These are phyloP conservation scores for Spheniscus mendiculus DNA, from an alignment of 2,113 vertebrate species.

Conservation along the genomic window DNA sequence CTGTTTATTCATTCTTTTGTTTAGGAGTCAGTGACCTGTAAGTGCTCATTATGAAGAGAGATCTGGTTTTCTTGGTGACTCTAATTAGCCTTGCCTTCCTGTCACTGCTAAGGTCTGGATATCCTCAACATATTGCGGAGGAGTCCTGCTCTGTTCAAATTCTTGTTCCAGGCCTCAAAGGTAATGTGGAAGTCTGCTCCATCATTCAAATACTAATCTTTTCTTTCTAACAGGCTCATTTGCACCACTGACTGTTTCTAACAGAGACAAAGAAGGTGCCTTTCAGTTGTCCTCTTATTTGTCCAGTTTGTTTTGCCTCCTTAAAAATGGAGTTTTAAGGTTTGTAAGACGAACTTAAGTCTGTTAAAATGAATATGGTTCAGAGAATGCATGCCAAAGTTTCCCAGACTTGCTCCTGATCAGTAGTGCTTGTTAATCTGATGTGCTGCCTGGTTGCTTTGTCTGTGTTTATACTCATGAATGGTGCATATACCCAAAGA, in stretches of 20 bases:
- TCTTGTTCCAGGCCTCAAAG: constrained; percentile 97
- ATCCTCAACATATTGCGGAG: constrained; percentile 84
- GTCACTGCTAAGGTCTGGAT: constrained; percentile 73
- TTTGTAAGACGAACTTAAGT: neutral
- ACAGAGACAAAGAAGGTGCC: neutral
- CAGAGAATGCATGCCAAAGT: neutral
- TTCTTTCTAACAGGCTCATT: neutral
- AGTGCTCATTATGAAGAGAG: constrained; percentile 81
- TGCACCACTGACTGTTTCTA: neutral
- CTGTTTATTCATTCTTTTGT: constrained; percentile 69
- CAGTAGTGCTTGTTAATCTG: neutral
- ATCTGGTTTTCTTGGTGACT: constrained; percentile 72
- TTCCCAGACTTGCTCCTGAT: neutral
- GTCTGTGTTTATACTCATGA: neutral
- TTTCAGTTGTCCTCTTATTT: neutral
- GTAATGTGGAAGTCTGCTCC: constrained; percentile 63
- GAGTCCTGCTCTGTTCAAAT: constrained; percentile 95
- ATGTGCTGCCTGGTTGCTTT: neutral
- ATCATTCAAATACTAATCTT: neutral
- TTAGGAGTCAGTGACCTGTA: constrained; percentile 71
- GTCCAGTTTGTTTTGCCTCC: neutral
- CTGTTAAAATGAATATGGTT: neutral
- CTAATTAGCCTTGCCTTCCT: constrained; percentile 82
- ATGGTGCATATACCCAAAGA: neutral
- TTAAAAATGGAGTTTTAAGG: neutral